Conservation (phyloP, 2,888 invertebrate genomes). For the Endomychus coccineus region DNA sequence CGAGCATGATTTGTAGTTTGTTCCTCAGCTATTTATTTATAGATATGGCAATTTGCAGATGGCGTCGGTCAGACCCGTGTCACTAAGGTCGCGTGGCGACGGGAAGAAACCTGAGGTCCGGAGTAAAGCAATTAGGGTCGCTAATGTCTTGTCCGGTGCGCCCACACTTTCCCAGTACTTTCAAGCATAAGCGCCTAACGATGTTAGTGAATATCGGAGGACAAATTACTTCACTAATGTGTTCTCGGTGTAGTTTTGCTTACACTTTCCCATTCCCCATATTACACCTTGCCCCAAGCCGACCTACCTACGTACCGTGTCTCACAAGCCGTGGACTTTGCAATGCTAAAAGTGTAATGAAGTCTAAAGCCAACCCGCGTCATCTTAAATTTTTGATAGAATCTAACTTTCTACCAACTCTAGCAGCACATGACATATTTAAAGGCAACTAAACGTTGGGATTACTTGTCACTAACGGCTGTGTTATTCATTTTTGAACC, state of each 20-base stretch:
- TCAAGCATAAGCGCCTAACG: constrained; percentile 38
- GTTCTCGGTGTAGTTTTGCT: constrained; percentile 31
- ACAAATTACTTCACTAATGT: constrained; percentile 41
- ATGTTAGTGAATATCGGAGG: constrained; percentile 33
- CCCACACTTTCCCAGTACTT: constrained; percentile 38
- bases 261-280: no score
- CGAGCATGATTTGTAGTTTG: no score
- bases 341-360: constrained; percentile 31
- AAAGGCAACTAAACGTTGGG: no score
- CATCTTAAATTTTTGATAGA: constrained; percentile 31
- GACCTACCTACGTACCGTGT: no score
- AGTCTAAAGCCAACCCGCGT: constrained; percentile 29
- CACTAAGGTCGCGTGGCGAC: constrained; percentile 17
- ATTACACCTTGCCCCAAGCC: constrained; percentile 14
- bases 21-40: constrained; percentile 16
- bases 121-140: constrained; percentile 42
- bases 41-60: constrained; percentile 13
- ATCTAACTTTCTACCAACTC: no score
- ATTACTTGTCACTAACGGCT: no score
- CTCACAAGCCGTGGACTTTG: constrained; percentile 3
- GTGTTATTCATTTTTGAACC: no score
- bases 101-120: constrained; percentile 26
- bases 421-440: no score
- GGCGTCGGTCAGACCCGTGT: constrained; percentile 27
- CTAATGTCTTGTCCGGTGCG: constrained; percentile 43